phyloP scores from a whole-genome alignment of 2,113 vertebrate genomes.

The Hirundichthys speculiger region DNA sequence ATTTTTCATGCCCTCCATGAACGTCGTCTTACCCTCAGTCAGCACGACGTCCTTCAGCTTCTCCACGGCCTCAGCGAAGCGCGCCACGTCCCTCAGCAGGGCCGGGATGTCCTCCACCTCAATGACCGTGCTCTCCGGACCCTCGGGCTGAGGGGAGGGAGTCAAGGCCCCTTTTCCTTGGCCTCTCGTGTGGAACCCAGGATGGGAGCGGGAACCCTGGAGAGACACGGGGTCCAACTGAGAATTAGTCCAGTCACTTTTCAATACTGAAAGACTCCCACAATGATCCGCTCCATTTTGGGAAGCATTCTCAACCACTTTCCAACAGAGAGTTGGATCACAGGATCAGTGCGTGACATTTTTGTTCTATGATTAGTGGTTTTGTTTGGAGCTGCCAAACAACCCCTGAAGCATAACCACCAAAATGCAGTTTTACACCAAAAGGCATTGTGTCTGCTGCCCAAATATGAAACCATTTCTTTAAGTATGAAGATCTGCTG shows the following conservation, averaged over 20 bases:
- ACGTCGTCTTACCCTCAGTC: slow-evolving; percentile 80
- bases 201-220: slow-evolving; percentile 86
- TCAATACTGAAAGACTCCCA: not conserved
- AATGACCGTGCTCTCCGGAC: slow-evolving; percentile 74
- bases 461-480: too few species aligned
- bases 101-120: slow-evolving; percentile 92
- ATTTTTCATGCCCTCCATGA: not conserved
- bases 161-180: slow-evolving; percentile 78
- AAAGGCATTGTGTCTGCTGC: too few species aligned
- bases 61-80: slow-evolving; percentile 92
- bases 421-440: too few species aligned
- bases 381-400: too few species aligned
- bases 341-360: not conserved
- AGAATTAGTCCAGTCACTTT: not conserved
- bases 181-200: slow-evolving; percentile 81
- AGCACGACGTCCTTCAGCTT: slow-evolving; percentile 92
- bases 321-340: not conserved
- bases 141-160: slow-evolving; percentile 70
- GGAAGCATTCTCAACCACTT: not conserved
- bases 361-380: not conserved
- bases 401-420: too few species aligned
- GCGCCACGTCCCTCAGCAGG: slow-evolving; percentile 86
- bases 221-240: not conserved
- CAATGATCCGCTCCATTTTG: not conserved
- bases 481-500: too few species aligned